Base-by-base conservation (phyloP, 2,113 vertebrate genomes). In the Pica pica region DNA sequence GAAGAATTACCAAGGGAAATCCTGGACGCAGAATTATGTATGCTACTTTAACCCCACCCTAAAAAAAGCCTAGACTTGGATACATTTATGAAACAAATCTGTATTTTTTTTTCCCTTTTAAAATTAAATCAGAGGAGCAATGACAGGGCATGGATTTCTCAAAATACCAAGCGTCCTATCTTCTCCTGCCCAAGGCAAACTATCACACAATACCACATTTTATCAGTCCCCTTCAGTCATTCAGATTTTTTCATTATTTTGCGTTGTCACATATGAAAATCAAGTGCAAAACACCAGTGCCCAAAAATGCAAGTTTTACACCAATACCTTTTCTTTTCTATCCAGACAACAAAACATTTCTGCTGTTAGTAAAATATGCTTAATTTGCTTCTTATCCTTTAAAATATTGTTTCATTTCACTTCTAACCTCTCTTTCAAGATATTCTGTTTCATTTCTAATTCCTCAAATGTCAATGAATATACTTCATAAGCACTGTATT, bases 61-160 rank as follows among this genome's bases (percentile, higher is more conserved):
- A 3, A 65, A 49, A 50, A 63, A 81, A 74, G 13, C 9, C 59
- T 74, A 41, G 19, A 70, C 44, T 31, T n/a, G 6, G 52, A 28
- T 8, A 33, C 0, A 22, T 55, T 56, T 37, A 35, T 59, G 24
- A 81, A 77, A 53, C 2, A 13, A 2, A 3, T 27, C 6, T 63
- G 2, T 12, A 1, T 46, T 5, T 19, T 12, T n/a, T 24, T 21
- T 7, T 5, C 11, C 8, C 16, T 31, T 18, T 61, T 19, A 27
- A 89, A 59, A 56, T 74, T 53, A 60, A 49, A 55, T 68, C 37
- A 30, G 33, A 85, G 28, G 6, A 78, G 5, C 7, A 57, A 28
- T 1, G 4, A 63, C 42, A 26, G 9, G 3, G 2, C 41, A 70
- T 4, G 24, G 33, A 55, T 76, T 87, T 68, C 50, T 57, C n/a